phyloP scores from a whole-genome alignment of 2,888 invertebrate species.

The Gnatocerus cornutus region DNA sequence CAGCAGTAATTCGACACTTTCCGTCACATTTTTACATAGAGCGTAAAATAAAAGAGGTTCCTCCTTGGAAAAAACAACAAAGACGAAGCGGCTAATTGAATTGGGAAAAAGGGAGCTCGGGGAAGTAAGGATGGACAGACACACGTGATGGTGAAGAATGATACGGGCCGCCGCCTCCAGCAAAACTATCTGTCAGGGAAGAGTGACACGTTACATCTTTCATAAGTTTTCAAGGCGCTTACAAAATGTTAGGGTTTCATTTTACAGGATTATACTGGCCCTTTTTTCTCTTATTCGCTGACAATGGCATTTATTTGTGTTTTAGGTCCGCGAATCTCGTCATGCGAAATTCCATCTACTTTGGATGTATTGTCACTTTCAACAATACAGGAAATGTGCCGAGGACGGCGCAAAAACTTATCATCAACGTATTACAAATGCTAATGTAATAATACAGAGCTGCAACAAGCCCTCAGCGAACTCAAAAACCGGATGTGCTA shows the following conservation, averaged over 20 bases:
- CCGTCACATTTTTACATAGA: constrained; percentile 16
- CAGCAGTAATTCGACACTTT: constrained; percentile 33
- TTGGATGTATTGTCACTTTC: neutral
- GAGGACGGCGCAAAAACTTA: neutral
- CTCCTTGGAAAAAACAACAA: constrained; percentile 22
- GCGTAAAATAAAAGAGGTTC: neutral
- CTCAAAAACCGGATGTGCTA: too few species aligned
- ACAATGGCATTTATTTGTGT: constrained; percentile 37
- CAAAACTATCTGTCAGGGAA: constrained; percentile 49
- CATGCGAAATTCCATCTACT: constrained; percentile 19
- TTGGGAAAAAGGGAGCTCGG: constrained; percentile 45
- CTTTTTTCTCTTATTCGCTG: constrained; percentile 28
- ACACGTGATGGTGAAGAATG: constrained; percentile 50
- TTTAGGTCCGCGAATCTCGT: constrained; percentile 3
- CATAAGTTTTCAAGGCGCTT: constrained; percentile 50
- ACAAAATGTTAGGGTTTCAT: constrained; percentile 47
- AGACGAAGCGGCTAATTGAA: constrained; percentile 44
- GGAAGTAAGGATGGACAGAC: constrained; percentile 42
- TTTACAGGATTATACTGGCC: constrained; percentile 44
- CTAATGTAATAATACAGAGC: too few species aligned
- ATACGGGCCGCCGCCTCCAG: constrained; percentile 46
- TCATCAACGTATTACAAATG: neutral
- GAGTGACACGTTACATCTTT: constrained; percentile 53
- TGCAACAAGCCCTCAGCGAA: too few species aligned
- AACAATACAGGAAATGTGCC: neutral